These are phyloP conservation scores for Petaurus breviceps DNA, from an alignment of 2,113 vertebrate species.

Conservation along the genomic window DNA sequence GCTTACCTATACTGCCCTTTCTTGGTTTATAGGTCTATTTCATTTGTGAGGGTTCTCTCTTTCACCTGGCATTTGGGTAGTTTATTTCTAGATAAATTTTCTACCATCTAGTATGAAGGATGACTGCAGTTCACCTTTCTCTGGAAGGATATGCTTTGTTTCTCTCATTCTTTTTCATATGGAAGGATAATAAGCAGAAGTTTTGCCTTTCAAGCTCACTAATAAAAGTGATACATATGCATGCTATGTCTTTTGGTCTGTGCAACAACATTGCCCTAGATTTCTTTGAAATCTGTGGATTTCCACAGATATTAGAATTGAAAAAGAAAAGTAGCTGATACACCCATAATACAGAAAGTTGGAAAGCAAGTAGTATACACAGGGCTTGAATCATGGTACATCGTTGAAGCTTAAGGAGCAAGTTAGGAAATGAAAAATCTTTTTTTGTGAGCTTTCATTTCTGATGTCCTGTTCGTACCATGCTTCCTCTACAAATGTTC, in stretches of 20 bases:
- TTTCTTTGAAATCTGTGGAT: neutral
- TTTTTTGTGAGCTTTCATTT: neutral
- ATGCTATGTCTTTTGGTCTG: neutral
- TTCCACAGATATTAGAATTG: neutral
- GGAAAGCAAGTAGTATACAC: neutral
- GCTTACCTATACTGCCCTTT: neutral
- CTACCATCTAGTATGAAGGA: neutral
- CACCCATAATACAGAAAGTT: neutral
- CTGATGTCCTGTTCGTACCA: neutral
- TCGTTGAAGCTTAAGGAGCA: neutral
- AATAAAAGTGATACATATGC: neutral
- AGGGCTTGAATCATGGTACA: neutral
- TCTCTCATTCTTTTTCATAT: neutral
- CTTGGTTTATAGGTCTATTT: neutral
- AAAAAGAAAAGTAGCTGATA: neutral
- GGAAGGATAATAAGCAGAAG: no score
- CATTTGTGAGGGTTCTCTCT: neutral
- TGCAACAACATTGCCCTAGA: neutral
- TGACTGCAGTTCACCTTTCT: neutral
- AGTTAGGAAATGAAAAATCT: neutral
- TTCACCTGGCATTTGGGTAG: neutral
- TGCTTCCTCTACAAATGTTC: neutral
- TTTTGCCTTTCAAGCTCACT: neutral
- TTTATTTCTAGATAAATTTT: conserved; percentile 23
- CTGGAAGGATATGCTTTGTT: neutral